Base-by-base conservation (phyloP, 2,113 vertebrate species). In the Leuciscus idus region DNA sequence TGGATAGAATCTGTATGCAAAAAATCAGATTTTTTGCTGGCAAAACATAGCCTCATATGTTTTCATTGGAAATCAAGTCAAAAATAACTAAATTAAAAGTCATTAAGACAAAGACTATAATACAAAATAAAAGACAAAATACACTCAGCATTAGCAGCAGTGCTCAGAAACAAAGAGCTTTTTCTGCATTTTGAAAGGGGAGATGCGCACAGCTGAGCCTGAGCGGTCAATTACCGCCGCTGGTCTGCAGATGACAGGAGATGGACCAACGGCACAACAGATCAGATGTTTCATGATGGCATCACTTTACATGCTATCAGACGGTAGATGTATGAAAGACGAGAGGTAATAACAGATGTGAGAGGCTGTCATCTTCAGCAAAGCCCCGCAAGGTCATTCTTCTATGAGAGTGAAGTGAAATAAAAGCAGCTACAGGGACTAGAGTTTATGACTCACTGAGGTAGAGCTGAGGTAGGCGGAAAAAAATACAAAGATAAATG, bases 401-500 rank as follows among this genome's bases (percentile, higher is more conserved):
- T 9, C 9, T 23, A n/a, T 36, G 6, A n/a, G 33, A 85, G 59
- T 61, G 21, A 23, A 23, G 5, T 55, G 39, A 85, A 83, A 85
- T 39, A 85, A 77, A 82, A 82, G 72, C 30, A 61, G 84, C 73
- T 59, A 72, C 33, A 48, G 10, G 1, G 73, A 55, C 59, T 15
- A 66, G 6, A 84, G 33, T 26, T 39, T 72, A 85, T 88, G 83
- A 85, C 77, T 85, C 87, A 81, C 30, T 36, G 36, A 36, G 36
- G 33, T 36, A 70, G 74, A 78, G 79, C 23, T 26, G 57, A 68
- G 57, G 57, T 23, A 48, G 28, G 52, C 10, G 33, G 0, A 13
- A 39, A 50, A 50, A 61, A 61, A 57, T 66, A 6, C 64, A 68
- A 33, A 68, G 15, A 33, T 68, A 70, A 83, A 55, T 19, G 1